Evolutionary conservation across 2,113 vertebrate genomes (phyloP), one percentile per base, ranked within the genome.

Genomic region (Macrotus californicus): DNA sequence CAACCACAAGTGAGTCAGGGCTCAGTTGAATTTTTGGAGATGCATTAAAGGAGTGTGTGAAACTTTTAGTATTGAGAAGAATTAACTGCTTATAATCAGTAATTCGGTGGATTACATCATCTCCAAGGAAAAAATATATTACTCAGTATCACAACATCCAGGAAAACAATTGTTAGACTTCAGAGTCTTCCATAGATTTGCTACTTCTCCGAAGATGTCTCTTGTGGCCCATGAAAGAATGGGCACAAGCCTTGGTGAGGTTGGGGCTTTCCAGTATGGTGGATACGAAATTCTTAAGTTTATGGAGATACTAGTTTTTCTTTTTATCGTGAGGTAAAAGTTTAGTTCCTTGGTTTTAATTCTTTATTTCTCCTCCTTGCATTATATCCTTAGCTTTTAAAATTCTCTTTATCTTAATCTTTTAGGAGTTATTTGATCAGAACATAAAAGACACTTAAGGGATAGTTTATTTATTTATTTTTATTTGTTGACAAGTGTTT

Each of bases 381-480:
- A 34, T 0, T 64, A 7, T 64, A 22, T 75, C 9, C 21, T 11
- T 87, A 87, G 2, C 16, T 48, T 24, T 48, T 89, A 69, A 34
- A 16, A 61, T n/a, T 73, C 2, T 29, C 29, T 91, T 85, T 50
- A 66, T 89, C 13, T 41, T 59, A 21, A 46, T 79, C 26, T 89
- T 89, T 94, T 82, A 52, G 61, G 95, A 86, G 36, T 14, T 34
- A 59, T 59, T 89, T 79, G 67, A 69, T 91, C 59, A 92, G 19
- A 66, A 59, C n/a, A 54, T 87, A 66, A 82, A n/a, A 36, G 24
- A 59, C 11, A 34, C 39, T n/a, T 85, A 76, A 24, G 31, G 36
- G 22, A 34, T 12, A 48, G 2, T 84, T 91, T 91, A 41, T 52
- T 64, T 69, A 43, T 48, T 80, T 87, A 14, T 64, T n/a, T 56